Evolutionary conservation across 2,113 vertebrate genomes (phyloP).

Genomic region (Galemys pyrenaicus): DNA sequence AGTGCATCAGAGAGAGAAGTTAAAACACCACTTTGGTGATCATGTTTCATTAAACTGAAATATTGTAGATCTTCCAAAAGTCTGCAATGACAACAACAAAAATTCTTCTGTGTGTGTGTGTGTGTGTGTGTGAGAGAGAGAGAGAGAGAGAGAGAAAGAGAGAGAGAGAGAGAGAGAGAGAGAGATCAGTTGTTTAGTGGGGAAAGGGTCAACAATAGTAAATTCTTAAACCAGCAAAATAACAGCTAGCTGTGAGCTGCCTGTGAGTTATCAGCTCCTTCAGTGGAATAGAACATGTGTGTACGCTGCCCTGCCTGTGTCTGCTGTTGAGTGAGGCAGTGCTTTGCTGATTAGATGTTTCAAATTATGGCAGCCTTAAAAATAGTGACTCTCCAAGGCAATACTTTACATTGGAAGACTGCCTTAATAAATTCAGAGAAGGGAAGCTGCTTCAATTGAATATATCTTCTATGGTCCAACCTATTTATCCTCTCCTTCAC

Average conservation of each 20-base stretch:
- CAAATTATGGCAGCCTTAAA: background rate
- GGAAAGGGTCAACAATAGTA: background rate
- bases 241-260: background rate
- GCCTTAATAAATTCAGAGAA: background rate
- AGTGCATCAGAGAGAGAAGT: background rate
- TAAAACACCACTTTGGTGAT: background rate
- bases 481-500: no score
- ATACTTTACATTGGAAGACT: background rate
- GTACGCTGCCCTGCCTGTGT: background rate
- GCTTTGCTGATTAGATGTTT: background rate
- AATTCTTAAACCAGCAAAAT: background rate
- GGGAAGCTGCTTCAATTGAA: background rate
- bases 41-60: background rate
- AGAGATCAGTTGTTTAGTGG: background rate
- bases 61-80: background rate
- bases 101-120: background rate
- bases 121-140: no score
- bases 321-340: background rate
- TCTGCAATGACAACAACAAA: background rate
- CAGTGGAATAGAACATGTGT: background rate
- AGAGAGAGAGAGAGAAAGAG: no score
- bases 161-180: no score
- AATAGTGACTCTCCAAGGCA: background rate
- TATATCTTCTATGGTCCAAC: background rate
- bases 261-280: fast-evolving